These are phyloP conservation scores for Habrosyne pyritoides DNA, from an alignment of 2,888 invertebrate species.

Conservation along the genomic window DNA sequence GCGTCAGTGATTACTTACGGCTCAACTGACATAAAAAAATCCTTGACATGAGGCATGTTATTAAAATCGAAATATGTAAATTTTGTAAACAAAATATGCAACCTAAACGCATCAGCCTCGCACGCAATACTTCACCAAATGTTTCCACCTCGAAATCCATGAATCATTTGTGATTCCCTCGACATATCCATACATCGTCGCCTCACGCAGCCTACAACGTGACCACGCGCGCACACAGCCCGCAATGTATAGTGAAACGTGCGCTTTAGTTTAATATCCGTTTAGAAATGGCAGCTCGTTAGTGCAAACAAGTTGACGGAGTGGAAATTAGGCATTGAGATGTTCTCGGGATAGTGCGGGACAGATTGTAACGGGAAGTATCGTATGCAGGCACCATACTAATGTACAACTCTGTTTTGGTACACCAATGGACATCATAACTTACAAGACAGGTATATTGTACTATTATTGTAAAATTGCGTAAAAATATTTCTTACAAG, in stretches of 20 bases:
- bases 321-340: conserved; percentile 45
- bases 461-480: no score
- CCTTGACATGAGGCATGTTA: no score
- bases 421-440: neutral
- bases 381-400: neutral
- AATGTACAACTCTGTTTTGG: neutral
- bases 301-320: conserved; percentile 40
- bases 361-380: neutral
- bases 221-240: conserved; percentile 4
- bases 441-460: no score
- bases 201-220: neutral
- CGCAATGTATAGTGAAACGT: conserved; percentile 28
- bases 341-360: conserved; percentile 12
- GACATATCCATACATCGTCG: neutral
- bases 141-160: neutral
- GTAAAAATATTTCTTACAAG: no score
- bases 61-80: neutral
- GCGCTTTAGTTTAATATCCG: conserved; percentile 46
- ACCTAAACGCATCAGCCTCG: neutral
- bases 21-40: no score
- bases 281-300: conserved; percentile 37
- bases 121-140: neutral
- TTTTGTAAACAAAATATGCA: no score
- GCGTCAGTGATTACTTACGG: no score
- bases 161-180: conserved; percentile 2